A percentile compares a stretch with the other conserved stretches of the same genome.
Evolutionary conservation across 2,888 invertebrate species (phyloP).

Genomic region (Neoaliturus tenellus): DNA sequence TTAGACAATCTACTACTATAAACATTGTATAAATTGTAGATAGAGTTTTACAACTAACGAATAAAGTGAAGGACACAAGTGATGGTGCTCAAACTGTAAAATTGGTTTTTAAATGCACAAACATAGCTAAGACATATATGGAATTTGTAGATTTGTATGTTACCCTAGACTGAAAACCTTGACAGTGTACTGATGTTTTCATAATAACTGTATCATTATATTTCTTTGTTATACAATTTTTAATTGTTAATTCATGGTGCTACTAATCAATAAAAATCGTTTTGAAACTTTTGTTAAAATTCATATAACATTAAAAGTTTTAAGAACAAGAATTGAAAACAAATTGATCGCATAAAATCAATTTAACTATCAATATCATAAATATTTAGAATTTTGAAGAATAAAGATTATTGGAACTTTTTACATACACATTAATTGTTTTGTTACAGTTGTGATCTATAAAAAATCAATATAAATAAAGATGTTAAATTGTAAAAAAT

Average conservation of each 20-base stretch:
- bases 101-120: neutral
- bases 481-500: no score
- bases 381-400: no score
- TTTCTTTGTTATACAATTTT: neutral
- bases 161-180: slow-evolving; percentile 13
- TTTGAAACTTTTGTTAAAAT: no score
- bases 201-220: neutral
- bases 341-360: no score
- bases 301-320: no score
- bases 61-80: neutral
- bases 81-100: slow-evolving; percentile 8
- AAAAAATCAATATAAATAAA: no score
- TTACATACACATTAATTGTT: no score
- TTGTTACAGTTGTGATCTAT: no score
- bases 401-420: no score
- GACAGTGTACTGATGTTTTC: neutral
- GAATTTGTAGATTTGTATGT: neutral
- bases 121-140: neutral
- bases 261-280: no score
- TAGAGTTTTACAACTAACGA: neutral
- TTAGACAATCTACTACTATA: neutral
- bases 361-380: no score
- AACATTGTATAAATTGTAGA: neutral
- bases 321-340: no score
- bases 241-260: neutral